Percentiles rank a stretch among this genome's conserved stretches.
Conservation (phyloP, 2,113 vertebrate genomes). For the Martes martes region DNA sequence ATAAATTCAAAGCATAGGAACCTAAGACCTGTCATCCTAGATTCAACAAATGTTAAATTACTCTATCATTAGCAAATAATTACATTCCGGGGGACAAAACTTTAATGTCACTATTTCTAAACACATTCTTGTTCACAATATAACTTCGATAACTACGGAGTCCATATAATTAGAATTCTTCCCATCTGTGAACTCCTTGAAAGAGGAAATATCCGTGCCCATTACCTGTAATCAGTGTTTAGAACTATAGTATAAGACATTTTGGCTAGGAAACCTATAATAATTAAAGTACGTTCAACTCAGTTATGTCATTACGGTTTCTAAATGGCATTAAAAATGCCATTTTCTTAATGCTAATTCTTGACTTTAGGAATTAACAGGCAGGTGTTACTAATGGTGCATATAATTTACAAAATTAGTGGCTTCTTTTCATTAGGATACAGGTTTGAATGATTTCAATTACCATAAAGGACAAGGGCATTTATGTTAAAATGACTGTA, state of each 20-base stretch:
- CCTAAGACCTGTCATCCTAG: background rate
- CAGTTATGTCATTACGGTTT: slow-evolving; percentile 43
- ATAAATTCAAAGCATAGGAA: background rate
- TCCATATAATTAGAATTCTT: slow-evolving; percentile 16
- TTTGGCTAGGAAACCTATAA: slow-evolving; percentile 40
- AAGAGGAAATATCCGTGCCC: background rate
- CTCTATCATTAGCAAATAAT: slow-evolving; percentile 31
- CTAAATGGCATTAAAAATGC: slow-evolving; percentile 48
- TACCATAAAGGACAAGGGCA: background rate
- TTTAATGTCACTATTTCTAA: background rate
- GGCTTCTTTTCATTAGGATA: slow-evolving; percentile 50
- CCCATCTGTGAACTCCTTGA: background rate
- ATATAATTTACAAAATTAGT: slow-evolving; percentile 60
- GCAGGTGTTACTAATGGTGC: slow-evolving; percentile 51
- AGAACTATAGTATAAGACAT: background rate
- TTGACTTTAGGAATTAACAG: slow-evolving; percentile 49
- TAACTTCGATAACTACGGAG: background rate
- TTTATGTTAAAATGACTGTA: slow-evolving; percentile 1
- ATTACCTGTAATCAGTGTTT: slow-evolving; percentile 19
- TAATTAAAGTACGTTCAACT: slow-evolving; percentile 29
- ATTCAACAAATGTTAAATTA: slow-evolving; percentile 4
- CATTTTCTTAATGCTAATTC: slow-evolving; percentile 34
- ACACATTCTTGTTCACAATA: slow-evolving; percentile 23
- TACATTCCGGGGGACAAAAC: background rate
- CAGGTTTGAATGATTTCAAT: slow-evolving; percentile 48